Conservation (phyloP, 2,797 vertebrate genomes). For the Pangasius larnaudii region DNA sequence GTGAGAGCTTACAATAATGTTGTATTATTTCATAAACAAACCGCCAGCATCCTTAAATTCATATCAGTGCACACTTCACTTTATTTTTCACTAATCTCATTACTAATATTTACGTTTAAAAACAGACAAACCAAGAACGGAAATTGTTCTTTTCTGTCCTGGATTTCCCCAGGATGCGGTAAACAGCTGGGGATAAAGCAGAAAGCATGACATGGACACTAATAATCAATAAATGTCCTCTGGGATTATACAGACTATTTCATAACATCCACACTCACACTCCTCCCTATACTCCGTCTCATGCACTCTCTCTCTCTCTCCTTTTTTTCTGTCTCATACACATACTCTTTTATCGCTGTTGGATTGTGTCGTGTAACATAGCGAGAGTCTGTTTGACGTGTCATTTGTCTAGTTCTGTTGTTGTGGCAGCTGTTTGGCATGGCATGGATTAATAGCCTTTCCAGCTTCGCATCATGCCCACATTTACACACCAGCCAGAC, state of each 20-base stretch:
- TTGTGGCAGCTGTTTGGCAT: slow-evolving; percentile 57
- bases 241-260: slow-evolving; percentile 70
- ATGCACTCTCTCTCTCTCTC: not conserved
- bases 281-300: slow-evolving; percentile 10
- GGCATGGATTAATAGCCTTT: slow-evolving; percentile 66
- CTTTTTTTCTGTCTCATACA: not conserved
- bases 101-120: not conserved
- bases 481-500: slow-evolving; percentile 41
- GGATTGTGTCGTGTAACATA: slow-evolving; percentile 25
- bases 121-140: not conserved
- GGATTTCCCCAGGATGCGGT: not conserved
- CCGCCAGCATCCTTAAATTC: not conserved
- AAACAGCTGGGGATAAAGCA: slow-evolving; percentile 50
- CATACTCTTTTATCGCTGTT: not conserved
- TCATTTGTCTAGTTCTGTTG: slow-evolving; percentile 66
- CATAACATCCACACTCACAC: slow-evolving; percentile 61
- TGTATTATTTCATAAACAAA: not conserved
- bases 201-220: slow-evolving; percentile 59
- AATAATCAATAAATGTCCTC: slow-evolving; percentile 73
- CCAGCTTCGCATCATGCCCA: slow-evolving; percentile 55
- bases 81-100: not conserved
- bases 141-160: not conserved
- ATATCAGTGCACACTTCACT: not conserved
- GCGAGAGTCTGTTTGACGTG: slow-evolving; percentile 49
- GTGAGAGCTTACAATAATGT: not conserved